Evolutionary conservation across 1,140 invertebrate genomes (phyloP).

Genomic region (Cataglyphis hispanica): DNA sequence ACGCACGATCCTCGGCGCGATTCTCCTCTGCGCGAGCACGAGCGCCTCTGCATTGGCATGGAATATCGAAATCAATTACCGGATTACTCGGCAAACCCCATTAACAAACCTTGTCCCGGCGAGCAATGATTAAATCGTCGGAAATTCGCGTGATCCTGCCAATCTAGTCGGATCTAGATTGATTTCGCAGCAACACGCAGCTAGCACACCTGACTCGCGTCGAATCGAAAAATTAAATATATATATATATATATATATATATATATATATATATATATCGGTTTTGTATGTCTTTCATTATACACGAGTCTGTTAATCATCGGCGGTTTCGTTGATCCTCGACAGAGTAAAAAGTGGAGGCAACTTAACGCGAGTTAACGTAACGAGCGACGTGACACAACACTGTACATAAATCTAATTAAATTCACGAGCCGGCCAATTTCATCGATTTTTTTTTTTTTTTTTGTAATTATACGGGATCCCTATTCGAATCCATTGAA

Average conservation of each 20-base stretch:
- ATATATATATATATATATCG: conserved; percentile 17
- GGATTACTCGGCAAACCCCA: conserved; percentile 68
- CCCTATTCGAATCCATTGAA: not conserved
- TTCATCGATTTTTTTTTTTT: not conserved
- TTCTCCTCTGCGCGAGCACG: not conserved
- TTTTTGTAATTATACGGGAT: conserved; percentile 36
- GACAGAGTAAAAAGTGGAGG: not conserved
- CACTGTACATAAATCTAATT: conserved; percentile 27
- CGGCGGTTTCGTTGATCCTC: not conserved
- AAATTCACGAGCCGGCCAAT: not conserved
- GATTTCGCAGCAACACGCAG: not conserved
- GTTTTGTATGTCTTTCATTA: not conserved
- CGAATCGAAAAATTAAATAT: conserved; percentile 42
- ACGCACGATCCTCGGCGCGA: conserved; percentile 10
- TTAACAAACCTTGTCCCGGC: conserved; percentile 56
- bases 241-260: not conserved
- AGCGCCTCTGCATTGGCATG: not conserved
- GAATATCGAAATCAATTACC: conserved; percentile 75
- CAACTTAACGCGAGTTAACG: not conserved
- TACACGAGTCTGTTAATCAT: not conserved
- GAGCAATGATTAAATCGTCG: conserved; percentile 57
- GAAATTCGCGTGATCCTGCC: not conserved
- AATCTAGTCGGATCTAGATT: not conserved
- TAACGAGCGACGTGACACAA: not conserved
- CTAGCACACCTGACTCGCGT: not conserved